Evolutionary conservation across 2,113 vertebrate species (phyloP).

Genomic region (Martes martes): DNA sequence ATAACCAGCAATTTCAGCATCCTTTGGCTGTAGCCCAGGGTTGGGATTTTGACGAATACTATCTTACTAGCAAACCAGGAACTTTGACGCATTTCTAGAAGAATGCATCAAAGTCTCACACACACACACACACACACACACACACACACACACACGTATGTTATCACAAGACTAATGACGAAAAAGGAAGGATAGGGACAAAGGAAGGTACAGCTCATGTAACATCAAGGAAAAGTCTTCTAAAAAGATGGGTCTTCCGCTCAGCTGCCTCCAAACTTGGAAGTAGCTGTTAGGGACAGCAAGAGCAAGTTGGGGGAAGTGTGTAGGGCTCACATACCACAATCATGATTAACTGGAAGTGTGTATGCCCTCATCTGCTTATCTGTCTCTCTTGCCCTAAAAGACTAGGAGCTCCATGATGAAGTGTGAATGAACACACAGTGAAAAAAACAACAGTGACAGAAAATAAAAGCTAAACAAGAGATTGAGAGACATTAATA

Average conservation of each 20-base stretch:
- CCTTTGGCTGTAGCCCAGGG: background rate
- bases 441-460: background rate
- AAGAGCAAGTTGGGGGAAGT: accelerated
- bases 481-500: background rate
- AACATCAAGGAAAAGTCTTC: background rate
- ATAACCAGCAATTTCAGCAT: background rate
- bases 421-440: background rate
- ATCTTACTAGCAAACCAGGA: background rate
- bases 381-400: too few species aligned
- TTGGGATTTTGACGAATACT: background rate
- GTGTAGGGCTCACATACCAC: accelerated
- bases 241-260: accelerated
- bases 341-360: accelerated
- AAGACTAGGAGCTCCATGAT: background rate
- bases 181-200: background rate
- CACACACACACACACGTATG: too few species aligned
- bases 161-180: background rate
- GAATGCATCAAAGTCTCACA: background rate
- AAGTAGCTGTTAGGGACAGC: too few species aligned
- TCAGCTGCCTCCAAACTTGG: background rate
- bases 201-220: background rate
- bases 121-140: background rate
- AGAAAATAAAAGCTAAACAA: background rate
- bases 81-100: background rate
- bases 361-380: accelerated